Base-by-base conservation (phyloP, 2,797 vertebrate genomes). In the Orestias chungarensis region DNA sequence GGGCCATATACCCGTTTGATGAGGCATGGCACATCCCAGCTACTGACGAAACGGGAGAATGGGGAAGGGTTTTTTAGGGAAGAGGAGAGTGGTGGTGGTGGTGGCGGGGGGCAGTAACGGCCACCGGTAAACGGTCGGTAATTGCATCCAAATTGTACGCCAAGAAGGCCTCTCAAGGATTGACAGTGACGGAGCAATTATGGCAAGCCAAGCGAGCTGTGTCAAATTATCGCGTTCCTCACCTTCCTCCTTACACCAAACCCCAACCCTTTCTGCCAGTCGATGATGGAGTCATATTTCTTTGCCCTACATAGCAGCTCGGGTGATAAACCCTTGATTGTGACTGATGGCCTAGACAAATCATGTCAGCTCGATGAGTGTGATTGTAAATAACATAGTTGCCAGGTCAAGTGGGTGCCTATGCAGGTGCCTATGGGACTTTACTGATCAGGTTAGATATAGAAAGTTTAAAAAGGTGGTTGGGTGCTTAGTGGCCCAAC, bases 151-250 rank as follows among this genome's bases (percentile, higher is more conserved):
- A 95, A 98, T 97, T 97, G 96, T 97, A 96, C 93, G 92, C 95
- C 95, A 95, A 95, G 94, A 95, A 96, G 88, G 86, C 90, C 87
- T 90, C 91, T 92, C 90, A 90, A 92, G 89, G 90, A 95, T 95
- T 97, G 97, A 99, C 98, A 98, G 98, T 99, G 97, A 99, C 97
- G 97, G 98, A 99, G 97, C 98, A 99, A 99, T 99, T 99, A 99
- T 96, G 96, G 96, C 95, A 95, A 97, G 96, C 96, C 96, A 98
- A 99, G 96, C 95, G 96, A 97, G 96, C 96, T 97, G 97, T 99
- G 96, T 98, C 97, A 99, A 99, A 99, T 99, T 97, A 99, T 96
- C 96, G 94, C 82, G 85, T 86, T 89, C 88, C 78, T 84, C 83
- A 81, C 72, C 66, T 77, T 75, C 81, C 75, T 77, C 84, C 75